These are phyloP conservation scores for Salvator merianae DNA, from an alignment of 2,113 vertebrate genomes.

Conservation along the genomic window DNA sequence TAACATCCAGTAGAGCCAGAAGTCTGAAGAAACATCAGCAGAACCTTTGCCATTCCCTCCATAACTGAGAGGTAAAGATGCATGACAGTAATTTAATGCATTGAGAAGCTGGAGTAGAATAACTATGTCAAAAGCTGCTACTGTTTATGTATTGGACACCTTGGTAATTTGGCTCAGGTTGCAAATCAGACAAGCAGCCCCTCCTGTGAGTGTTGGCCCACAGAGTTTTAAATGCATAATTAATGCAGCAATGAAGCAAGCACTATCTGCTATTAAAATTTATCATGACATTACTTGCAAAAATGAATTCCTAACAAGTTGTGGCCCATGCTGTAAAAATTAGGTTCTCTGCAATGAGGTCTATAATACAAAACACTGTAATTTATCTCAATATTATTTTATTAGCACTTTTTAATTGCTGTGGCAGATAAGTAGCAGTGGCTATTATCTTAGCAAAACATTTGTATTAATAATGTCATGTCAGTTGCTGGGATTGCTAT, in stretches of 20 bases:
- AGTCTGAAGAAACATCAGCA: conserved; percentile 38
- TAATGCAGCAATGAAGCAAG: conserved; percentile 62
- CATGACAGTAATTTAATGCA: conserved; percentile 58
- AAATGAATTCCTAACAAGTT: conserved; percentile 59
- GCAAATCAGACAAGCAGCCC: conserved; percentile 43
- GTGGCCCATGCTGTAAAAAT: conserved; percentile 57
- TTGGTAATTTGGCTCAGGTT: conserved; percentile 61
- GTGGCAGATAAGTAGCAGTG: conserved; percentile 54
- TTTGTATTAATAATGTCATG: conserved; percentile 55
- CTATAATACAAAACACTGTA: conserved; percentile 46
- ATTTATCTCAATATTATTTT: conserved; percentile 67
- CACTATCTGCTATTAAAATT: conserved; percentile 65
- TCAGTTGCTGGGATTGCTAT: conserved; percentile 23
- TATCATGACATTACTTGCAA: conserved; percentile 67
- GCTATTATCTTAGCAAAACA: conserved; percentile 56
- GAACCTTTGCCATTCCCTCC: conserved; percentile 40
- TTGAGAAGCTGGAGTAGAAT: conserved; percentile 57
- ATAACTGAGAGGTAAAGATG: conserved; percentile 54
- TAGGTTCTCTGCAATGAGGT: conserved; percentile 42
- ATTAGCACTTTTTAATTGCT: conserved; percentile 68
- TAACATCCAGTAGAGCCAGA: conserved; percentile 52
- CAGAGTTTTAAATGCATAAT: conserved; percentile 66
- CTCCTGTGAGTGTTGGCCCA: conserved; percentile 48
- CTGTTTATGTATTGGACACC: conserved; percentile 46
- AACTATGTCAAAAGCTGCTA: conserved; percentile 62